phyloP scores from a whole-genome alignment of 1,140 invertebrate genomes.

The Cylas formicarius region DNA sequence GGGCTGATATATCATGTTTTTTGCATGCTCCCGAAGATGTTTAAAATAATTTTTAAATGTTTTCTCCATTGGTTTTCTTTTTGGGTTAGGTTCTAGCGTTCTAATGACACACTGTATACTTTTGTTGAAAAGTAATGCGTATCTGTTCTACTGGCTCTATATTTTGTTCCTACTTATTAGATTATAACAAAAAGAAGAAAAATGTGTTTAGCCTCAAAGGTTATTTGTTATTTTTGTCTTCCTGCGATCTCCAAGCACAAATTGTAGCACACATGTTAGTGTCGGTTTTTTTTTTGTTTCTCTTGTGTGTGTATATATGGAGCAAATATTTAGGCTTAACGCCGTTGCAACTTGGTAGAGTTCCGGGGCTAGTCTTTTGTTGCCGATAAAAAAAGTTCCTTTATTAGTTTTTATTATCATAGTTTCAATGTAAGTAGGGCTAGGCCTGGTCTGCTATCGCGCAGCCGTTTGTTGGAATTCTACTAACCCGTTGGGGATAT shows the following conservation, averaged over 20 bases:
- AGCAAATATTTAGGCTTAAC: slow-evolving; percentile 28
- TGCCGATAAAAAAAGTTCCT: slow-evolving; percentile 11
- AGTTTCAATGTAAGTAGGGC: too few relatives aligned
- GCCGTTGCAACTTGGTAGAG: slow-evolving; percentile 26
- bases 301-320: slow-evolving; percentile 24
- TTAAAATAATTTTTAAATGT: slow-evolving; percentile 10
- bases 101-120: slow-evolving; percentile 20
- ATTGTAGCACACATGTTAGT: slow-evolving; percentile 22
- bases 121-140: slow-evolving; percentile 4
- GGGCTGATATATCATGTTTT: slow-evolving; percentile 19
- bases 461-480: slow-evolving; percentile 18
- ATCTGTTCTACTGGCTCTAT: slow-evolving; percentile 1
- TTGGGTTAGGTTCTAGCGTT: slow-evolving; percentile 25
- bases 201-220: slow-evolving; percentile 26
- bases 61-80: slow-evolving; percentile 22
- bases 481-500: too few relatives aligned
- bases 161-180: slow-evolving; percentile 5
- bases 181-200: background rate
- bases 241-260: slow-evolving; percentile 36
- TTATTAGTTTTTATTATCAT: too few relatives aligned
- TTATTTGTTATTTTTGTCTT: slow-evolving; percentile 31
- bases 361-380: slow-evolving; percentile 9
- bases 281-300: slow-evolving; percentile 15
- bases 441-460: slow-evolving; percentile 3
- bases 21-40: slow-evolving; percentile 26